Evolutionary conservation across 2,888 invertebrate species (phyloP), one percentile per base, ranked within the genome.

Genomic region (Amiota communis): DNA sequence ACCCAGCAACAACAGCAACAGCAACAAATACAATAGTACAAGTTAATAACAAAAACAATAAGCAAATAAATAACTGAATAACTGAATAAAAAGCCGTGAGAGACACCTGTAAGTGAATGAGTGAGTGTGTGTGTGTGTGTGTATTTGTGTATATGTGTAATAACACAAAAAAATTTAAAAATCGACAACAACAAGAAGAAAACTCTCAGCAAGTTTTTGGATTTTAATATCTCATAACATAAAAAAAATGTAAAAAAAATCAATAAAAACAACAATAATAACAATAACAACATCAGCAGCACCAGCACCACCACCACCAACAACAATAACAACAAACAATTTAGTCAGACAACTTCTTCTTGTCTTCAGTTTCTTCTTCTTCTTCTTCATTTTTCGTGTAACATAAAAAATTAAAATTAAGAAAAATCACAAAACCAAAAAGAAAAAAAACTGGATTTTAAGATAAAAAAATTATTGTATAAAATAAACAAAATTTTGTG

Each of bases 31-130:
- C 23, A 51, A 59, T 13, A 51, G 47, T 53, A 53, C 63, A 17
- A 63, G 36, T 46, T 23, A 17, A 63, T 36, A 63, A 59, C 59
- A 59, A 59, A 11, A 59, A 63, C 23, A 63, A 12, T 13, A 63
- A n/a, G 20, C 57, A n/a, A n/a, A n/a, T 8, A 57, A 12, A 57
- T 8, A 12, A 57, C n/a, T 15, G n/a, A 65, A 68, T 36, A 68
- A 53, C 67, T 51, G n/a, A 63, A 46, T 11, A 63, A 63, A 46
- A 63, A 63, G 63, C 63, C 63, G 67, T 51, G 67, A 68, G 67
- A 68, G 51, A 49, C 67, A 68, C 67, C 67, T 68, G 67, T 68
- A n/a, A 17, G 17, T 63, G 63, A 63, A n/a, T 63, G 46, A 63
- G 13, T 63, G 36, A 13, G 36, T 36, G 36, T 36, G 36, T 36